Conservation (phyloP, 92 coral and sea anemone species). For the Nematostella vectensis region DNA sequence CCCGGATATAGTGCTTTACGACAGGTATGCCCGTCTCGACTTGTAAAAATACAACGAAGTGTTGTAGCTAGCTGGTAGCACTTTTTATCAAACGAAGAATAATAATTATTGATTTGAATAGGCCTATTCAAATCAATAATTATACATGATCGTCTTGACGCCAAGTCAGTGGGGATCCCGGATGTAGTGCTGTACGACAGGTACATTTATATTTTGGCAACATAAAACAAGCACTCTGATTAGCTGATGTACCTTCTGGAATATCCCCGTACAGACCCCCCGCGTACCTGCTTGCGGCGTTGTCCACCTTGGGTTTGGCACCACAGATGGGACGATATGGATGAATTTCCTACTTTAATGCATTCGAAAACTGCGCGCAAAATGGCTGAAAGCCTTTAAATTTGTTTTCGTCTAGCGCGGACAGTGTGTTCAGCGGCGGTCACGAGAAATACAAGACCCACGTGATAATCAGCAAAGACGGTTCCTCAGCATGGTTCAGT, state of each 20-base stretch:
- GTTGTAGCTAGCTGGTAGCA: no score
- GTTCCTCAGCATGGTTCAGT: conserved; percentile 67
- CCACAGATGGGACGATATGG: no score
- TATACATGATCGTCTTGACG: conserved; percentile 54
- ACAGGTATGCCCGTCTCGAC: conserved; percentile 92
- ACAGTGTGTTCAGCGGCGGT: conserved; percentile 77
- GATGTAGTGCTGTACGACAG: conserved; percentile 91
- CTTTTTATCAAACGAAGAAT: neutral
- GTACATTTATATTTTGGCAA: no score
- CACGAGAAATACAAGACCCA: conserved; percentile 82
- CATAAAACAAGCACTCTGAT: no score
- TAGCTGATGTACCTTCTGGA: no score
- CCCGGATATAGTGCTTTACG: conserved; percentile 85
- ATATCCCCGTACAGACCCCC: no score
- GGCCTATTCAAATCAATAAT: neutral
- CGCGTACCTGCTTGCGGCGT: no score
- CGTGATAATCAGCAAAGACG: conserved; percentile 55
- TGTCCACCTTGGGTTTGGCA: no score
- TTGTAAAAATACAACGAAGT: no score
- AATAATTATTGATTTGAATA: neutral
- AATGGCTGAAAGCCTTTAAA: no score
- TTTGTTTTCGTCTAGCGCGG: conserved; percentile 78
- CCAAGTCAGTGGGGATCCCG: conserved; percentile 74
- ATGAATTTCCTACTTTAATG: no score
- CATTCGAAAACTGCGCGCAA: no score